Evolutionary conservation across 2,888 invertebrate species (phyloP).

Genomic region (Rutpela maculata): DNA sequence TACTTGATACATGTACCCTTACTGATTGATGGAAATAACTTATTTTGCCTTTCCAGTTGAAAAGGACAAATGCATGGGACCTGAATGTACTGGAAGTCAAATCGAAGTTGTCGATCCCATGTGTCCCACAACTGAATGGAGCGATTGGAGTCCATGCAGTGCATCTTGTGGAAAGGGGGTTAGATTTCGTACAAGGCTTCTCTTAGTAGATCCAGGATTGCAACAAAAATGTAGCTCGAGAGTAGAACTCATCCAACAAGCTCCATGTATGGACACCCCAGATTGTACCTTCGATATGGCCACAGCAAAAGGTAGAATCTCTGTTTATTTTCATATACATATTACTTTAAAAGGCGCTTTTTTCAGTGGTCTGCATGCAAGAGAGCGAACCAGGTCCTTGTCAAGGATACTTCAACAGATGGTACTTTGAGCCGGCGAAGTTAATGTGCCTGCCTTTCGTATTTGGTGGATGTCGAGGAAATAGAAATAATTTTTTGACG

Average conservation of each 20-base stretch:
- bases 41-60: slow-evolving; percentile 79
- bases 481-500: slow-evolving; percentile 92
- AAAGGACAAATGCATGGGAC: slow-evolving; percentile 87
- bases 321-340: slow-evolving; percentile 40
- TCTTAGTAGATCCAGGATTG: slow-evolving; percentile 80
- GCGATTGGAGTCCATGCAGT: slow-evolving; percentile 94
- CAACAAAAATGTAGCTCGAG: slow-evolving; percentile 81
- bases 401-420: slow-evolving; percentile 89
- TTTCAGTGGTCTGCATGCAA: slow-evolving; percentile 88
- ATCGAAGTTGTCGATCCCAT: slow-evolving; percentile 78
- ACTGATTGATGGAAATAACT: neutral
- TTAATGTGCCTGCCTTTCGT: slow-evolving; percentile 90
- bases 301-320: slow-evolving; percentile 85
- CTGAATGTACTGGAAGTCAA: slow-evolving; percentile 72
- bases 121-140: slow-evolving; percentile 92
- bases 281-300: slow-evolving; percentile 84
- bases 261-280: slow-evolving; percentile 80
- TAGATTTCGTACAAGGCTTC: slow-evolving; percentile 82
- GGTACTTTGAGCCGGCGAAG: slow-evolving; percentile 86
- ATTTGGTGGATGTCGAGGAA: slow-evolving; percentile 94
- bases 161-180: slow-evolving; percentile 92
- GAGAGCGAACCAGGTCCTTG: slow-evolving; percentile 89
- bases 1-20: too few species aligned
- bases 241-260: slow-evolving; percentile 85
- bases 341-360: slow-evolving; percentile 23